A percentile compares a stretch with the other conserved stretches of the same genome.
phyloP scores from a whole-genome alignment of 2,797 vertebrate genomes.

The Sebastes kiyomatsui region DNA sequence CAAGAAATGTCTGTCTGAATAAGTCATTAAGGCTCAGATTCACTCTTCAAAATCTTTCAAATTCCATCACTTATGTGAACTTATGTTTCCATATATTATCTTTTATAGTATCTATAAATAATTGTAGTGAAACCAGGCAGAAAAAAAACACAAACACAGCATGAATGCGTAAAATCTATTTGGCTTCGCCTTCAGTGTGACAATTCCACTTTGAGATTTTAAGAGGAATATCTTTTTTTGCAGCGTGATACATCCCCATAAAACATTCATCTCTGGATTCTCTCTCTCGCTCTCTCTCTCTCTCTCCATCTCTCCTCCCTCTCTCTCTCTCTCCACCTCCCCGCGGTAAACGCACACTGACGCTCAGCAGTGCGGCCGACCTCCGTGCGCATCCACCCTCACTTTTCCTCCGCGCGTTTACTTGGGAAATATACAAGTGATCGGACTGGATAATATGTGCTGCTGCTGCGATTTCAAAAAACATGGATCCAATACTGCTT shows the following conservation, averaged over 20 bases:
- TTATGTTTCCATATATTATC: not conserved
- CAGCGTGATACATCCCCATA: slow-evolving; percentile 76
- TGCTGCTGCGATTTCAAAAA: slow-evolving; percentile 41
- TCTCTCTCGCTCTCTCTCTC: slow-evolving; percentile 58
- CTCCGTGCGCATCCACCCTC: slow-evolving; percentile 59
- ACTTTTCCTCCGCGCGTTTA: slow-evolving; percentile 46
- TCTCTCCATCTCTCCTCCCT: slow-evolving; percentile 36
- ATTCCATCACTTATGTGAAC: slow-evolving; percentile 9
- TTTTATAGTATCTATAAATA: slow-evolving; percentile 7
- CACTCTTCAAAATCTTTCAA: not conserved
- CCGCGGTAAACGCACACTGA: slow-evolving; percentile 62
- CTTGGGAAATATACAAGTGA: slow-evolving; percentile 67
- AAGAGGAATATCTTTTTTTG: slow-evolving; percentile 30
- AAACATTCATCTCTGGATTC: slow-evolving; percentile 80
- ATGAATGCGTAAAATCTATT: not conserved
- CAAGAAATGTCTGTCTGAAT: slow-evolving; percentile 60
- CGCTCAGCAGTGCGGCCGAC: slow-evolving; percentile 69
- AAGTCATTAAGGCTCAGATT: slow-evolving; percentile 36
- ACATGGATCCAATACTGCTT: slow-evolving; percentile 69
- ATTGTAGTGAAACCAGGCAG: slow-evolving; percentile 2
- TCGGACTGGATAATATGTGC: slow-evolving; percentile 60
- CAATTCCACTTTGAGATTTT: slow-evolving; percentile 15
- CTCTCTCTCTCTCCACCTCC: slow-evolving; percentile 62
- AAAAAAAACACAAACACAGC: not conserved
- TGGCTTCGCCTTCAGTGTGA: not conserved